These are phyloP conservation scores for Myotis lucifugus DNA, from an alignment of 2,113 vertebrate genomes.

Conservation along the genomic window DNA sequence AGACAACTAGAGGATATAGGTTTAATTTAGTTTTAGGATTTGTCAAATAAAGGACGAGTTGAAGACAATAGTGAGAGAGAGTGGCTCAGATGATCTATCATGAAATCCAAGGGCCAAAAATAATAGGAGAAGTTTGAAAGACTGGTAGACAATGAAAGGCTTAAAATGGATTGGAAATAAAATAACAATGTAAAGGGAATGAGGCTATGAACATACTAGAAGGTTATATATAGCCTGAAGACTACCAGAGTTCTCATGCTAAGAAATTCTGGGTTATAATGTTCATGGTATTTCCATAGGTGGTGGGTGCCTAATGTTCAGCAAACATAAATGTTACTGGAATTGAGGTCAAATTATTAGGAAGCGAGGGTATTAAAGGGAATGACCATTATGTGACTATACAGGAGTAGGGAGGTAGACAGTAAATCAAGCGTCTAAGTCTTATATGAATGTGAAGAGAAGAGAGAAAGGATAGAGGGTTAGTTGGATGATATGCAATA, in stretches of 20 bases:
- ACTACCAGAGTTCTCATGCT: background rate
- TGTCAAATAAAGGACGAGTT: background rate
- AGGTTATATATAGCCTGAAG: background rate
- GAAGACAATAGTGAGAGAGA: background rate
- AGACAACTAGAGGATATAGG: background rate
- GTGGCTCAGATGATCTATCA: background rate
- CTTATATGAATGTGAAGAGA: background rate
- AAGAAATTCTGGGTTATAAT: background rate
- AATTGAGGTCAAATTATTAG: background rate
- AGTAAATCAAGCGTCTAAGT: background rate
- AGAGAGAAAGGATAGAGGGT: background rate
- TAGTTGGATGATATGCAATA: background rate
- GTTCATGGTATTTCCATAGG: background rate
- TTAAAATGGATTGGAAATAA: background rate
- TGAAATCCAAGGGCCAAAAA: background rate
- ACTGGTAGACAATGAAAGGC: background rate
- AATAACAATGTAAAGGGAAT: background rate
- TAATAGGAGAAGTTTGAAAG: background rate
- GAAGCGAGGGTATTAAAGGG: background rate
- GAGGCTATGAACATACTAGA: background rate
- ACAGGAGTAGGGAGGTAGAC: background rate
- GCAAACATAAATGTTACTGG: background rate
- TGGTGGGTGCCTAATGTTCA: background rate
- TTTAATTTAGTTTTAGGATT: conserved; percentile 2
- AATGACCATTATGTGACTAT: background rate